Evolutionary conservation across 2,797 vertebrate species (phyloP), one percentile per base, ranked within the genome.

Genomic region (Artibeus jamaicensis): DNA sequence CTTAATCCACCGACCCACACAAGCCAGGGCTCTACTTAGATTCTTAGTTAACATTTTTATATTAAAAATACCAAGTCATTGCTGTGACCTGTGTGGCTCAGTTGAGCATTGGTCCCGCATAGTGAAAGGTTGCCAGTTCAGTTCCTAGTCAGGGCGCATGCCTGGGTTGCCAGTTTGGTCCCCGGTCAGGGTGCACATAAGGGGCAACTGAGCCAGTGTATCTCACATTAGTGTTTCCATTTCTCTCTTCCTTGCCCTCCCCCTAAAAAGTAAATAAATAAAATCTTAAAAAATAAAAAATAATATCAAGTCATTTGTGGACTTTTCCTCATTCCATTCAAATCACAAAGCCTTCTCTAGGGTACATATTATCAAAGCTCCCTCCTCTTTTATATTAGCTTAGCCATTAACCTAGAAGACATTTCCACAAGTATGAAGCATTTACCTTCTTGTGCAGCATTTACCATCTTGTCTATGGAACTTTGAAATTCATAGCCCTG

Each of bases 41-140:
- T 89, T 95, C 39, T 67, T 39, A 53, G 50, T 91, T 95, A 48
- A 42, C 37, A 6, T 90, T 94, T 96, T 94, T 90, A 62, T 70
- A 91, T 70, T 86, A 89, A 86, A 79, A 91, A 88, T 55, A 48
- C 32, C 79, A n/a, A 65, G 53, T 94, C 50, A 48, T 67, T 57
- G 37, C 29, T 65, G 12, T 65, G 59, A 65, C 59, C 29, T 5
- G 2, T 32, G 59, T 65, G 59, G 29, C 29, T 65, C 59, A 65
- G 59, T 65, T 65, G 14, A 26, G 59, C 59, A 62, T 32, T 32
- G 29, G 29, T 32, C 59, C 29, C 5, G 1, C 29, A 65, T 32
- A 65, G 59, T 65, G 59, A 32, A 65, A 32, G 29, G 59, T 65
- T 7, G 14, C 29, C 59, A 65, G 59, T 65, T 65, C 29, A 29